Evolutionary conservation across 2,888 invertebrate genomes (phyloP).

Genomic region (Amiota minor): DNA sequence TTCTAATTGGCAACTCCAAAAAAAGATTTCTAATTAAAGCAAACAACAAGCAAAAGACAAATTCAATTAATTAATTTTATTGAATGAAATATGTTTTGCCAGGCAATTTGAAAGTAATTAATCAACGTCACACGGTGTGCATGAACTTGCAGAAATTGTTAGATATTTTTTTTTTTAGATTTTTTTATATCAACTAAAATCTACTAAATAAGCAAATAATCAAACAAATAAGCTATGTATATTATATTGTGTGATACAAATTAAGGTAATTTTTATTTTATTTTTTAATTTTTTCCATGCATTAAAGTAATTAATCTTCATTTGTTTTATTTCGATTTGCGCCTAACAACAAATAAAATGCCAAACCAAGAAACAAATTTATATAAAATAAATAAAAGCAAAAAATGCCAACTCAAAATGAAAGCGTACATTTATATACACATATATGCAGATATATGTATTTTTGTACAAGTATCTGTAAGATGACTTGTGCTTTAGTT

Average conservation of each 20-base stretch:
- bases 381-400: conserved; percentile 15
- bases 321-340: conserved; percentile 32
- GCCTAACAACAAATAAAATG: conserved; percentile 31
- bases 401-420: conserved; percentile 1
- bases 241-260: not conserved
- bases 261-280: conserved; percentile 19
- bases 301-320: conserved; percentile 51
- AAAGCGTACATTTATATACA: conserved; percentile 13
- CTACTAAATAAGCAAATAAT: not conserved
- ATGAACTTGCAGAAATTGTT: conserved; percentile 23
- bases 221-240: not conserved
- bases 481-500: conserved; percentile 48
- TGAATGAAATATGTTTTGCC: conserved; percentile 1
- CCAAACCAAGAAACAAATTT: conserved; percentile 3
- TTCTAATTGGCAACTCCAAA: not conserved
- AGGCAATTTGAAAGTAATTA: conserved; percentile 16
- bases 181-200: not conserved
- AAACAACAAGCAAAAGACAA: not conserved
- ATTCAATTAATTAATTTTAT: conserved; percentile 11
- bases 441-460: too few relatives aligned
- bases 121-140: conserved; percentile 3
- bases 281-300: conserved; percentile 18
- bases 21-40: conserved; percentile 3
- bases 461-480: too few relatives aligned
- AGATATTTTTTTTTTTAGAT: too few relatives aligned